Base-by-base conservation (phyloP, 2,888 invertebrate genomes). In the Ophion ventricosus region DNA sequence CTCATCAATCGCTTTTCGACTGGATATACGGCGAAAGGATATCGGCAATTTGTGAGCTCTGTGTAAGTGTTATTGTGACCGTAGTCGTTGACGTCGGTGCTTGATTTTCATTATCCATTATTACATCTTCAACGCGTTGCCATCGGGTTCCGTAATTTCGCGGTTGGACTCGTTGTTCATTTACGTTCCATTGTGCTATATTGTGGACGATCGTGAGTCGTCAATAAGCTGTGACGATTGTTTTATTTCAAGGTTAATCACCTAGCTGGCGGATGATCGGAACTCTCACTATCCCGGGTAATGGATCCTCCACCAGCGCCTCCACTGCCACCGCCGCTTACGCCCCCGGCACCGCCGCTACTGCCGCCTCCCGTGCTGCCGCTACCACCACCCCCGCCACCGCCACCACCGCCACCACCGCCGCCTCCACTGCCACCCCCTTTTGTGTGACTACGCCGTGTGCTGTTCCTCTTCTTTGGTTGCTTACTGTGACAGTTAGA, bases 401-500 rank as follows among this genome's bases (percentile, higher is more conserved):
- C 94, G 72, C 94, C 93, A 88, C 70, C 26, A 40, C 75, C 14
- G 2, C 94, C 94, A 25, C 66, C 29, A 3, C 77, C 74, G 11
- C 76, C 57, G 14, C 57, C 69, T 29, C 95, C 67, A 73, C 78
- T 75, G 70, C 95, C 94, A 49, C 95, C 87, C 1, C 87, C 87
- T 87, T 91, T 90, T 87, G 93, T 91, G 88, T 93, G 92, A 91
- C 92, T 93, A 87, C 92, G 91, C 85, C 93, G 92, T 88, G 92
- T 93, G 90, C 93, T 93, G 89, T 92, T 93, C 89, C 93, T 94
- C 91, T 94, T 95, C 91, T 94, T 94, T 85, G 97, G 97, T 88
- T 97, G 97, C 90, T 97, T 97, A 40, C 97, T 95, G 87, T 97
- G 95, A 94, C 98, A 98, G 87, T 97, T 97, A 20, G 96, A 95